Base-by-base conservation (phyloP, 1,140 invertebrate genomes). In the Gryon sp. region DNA sequence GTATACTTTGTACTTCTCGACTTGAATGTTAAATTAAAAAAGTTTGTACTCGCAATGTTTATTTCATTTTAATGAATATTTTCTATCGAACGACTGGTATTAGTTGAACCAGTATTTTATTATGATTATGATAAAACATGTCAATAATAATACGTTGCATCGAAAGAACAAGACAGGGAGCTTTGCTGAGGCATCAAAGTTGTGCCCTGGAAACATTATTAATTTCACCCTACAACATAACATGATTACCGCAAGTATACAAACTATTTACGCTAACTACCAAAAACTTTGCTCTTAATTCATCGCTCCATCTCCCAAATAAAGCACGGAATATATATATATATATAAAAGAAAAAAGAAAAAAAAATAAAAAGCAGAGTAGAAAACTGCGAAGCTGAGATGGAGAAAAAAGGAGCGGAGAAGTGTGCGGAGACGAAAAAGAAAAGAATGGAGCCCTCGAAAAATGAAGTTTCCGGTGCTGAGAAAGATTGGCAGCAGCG, bases 381-480 rank as follows among this genome's bases (percentile, higher is more conserved):
- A 34, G 32, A 6, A 40, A 40, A 16, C 16, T 8, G 7, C 5
- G 4, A 48, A 48, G 16, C 4, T 9, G 30, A n/a, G 30, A 4
- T 9, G 2, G n/a, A 32, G 30, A 32, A 32, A 32, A 11, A n/a
- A 32, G n/a, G 30, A 4, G 11, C 2, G 30, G 11, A 6, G 4
- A n/a, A 32, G 11, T n/a, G n/a, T n/a, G n/a, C n/a, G n/a, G n/a
- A n/a, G n/a, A n/a, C n/a, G n/a, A n/a, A n/a, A n/a, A n/a, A n/a
- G n/a, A n/a, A n/a, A n/a, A n/a, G n/a, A n/a, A 9, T n/a, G 15
- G 43, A 60, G 45, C 55, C 46, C 46, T 70, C 46, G 46, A 70
- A 70, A 70, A 70, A 19, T 70, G 18, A 38, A 60, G 66, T 45
- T 70, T 70, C 66, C 66, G 66, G 66, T 53, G 16, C 46, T 52